A percentile compares a stretch with the other conserved stretches of the same genome.
Evolutionary conservation across 2,888 invertebrate species (phyloP).

Genomic region (Acanthosepion pharaonis): DNA sequence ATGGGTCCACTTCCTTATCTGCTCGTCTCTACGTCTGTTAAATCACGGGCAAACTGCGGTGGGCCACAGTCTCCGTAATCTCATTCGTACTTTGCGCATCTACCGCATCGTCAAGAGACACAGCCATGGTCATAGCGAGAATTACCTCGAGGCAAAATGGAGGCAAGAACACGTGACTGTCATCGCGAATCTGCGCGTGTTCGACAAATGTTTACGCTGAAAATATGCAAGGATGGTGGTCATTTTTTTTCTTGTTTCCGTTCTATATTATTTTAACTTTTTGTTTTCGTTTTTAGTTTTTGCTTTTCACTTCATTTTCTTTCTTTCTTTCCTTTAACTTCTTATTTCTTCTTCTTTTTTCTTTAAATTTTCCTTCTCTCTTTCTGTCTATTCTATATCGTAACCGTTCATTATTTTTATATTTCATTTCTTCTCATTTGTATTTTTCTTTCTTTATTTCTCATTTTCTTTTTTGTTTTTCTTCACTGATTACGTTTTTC

Average conservation of each 20-base stretch:
- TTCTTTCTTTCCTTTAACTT: not conserved
- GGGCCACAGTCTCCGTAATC: not conserved
- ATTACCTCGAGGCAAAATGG: not conserved
- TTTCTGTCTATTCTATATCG: not conserved
- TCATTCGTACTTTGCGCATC: not conserved
- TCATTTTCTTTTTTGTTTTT: not conserved
- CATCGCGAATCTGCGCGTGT: not conserved
- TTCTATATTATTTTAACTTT: not conserved
- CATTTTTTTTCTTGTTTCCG: not conserved
- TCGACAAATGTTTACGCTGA: not conserved
- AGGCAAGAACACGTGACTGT: not conserved
- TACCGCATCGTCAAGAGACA: not conserved
- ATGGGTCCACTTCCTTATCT: not conserved
- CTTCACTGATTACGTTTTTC: too few relatives aligned
- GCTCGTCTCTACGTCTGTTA: not conserved
- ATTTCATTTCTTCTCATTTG: not conserved
- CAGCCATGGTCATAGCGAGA: not conserved
- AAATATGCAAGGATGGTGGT: not conserved
- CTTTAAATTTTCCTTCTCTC: not conserved
- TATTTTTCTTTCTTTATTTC: not conserved
- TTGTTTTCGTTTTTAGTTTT: not conserved
- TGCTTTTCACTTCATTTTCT: not conserved
- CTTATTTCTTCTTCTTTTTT: not conserved
- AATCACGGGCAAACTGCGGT: not conserved
- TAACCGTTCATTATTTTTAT: not conserved